These are phyloP conservation scores for Epinotia ramella DNA, from an alignment of 2,888 invertebrate genomes.

Conservation along the genomic window DNA sequence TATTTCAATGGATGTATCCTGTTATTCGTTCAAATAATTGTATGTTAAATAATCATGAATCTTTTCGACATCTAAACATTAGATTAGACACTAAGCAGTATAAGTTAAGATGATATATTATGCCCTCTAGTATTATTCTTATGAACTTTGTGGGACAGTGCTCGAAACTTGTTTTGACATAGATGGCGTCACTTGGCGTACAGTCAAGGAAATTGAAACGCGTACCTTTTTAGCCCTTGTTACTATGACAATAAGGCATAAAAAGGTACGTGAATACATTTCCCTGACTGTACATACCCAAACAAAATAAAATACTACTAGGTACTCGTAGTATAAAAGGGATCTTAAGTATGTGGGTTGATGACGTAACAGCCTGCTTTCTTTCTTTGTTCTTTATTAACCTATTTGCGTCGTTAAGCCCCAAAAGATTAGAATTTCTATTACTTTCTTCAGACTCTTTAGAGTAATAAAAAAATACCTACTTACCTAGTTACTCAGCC, in stretches of 20 bases:
- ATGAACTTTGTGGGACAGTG: constrained; percentile 2
- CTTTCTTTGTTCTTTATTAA: constrained; percentile 4
- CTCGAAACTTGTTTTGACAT: background rate
- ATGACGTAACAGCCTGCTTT: constrained; percentile 2
- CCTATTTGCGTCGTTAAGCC: background rate
- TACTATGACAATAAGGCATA: too few relatives aligned
- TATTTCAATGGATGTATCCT: background rate
- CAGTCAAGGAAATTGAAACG: too few relatives aligned
- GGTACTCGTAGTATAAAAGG: background rate
- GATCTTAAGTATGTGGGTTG: background rate
- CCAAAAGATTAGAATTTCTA: too few relatives aligned
- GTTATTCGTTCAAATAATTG: too few relatives aligned
- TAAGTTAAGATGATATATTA: background rate
- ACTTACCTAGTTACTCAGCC: background rate
- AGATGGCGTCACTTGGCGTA: constrained; percentile 14
- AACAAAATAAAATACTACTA: background rate
- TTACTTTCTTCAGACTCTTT: background rate
- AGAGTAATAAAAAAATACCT: constrained; percentile 1
- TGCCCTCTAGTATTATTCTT: constrained; percentile 12
- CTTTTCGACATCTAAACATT: background rate
- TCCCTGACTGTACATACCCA: too few relatives aligned
- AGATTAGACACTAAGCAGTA: background rate
- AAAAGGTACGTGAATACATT: too few relatives aligned
- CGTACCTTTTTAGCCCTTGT: too few relatives aligned
- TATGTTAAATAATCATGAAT: background rate